These are phyloP conservation scores for Anoplolepis gracilipes DNA, from an alignment of 1,140 invertebrate genomes.

Conservation along the genomic window DNA sequence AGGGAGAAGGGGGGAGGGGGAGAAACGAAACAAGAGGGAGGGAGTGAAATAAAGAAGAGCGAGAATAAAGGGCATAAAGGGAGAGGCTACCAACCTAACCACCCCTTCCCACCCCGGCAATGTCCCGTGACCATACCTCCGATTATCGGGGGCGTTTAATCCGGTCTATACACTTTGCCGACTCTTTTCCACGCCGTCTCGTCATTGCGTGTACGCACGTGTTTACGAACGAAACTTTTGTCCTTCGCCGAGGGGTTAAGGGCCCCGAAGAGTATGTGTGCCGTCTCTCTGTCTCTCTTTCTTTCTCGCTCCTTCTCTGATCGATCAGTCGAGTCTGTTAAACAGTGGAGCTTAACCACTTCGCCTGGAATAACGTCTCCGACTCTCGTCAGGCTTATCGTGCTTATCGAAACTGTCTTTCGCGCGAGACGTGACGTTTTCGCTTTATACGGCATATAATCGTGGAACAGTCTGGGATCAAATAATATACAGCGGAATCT, in stretches of 20 bases:
- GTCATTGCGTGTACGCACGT: constrained; percentile 8
- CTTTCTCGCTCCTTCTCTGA: background rate
- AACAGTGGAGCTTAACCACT: constrained; percentile 42
- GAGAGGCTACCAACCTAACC: background rate
- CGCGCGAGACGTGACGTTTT: background rate
- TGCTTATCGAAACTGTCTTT: constrained; percentile 15
- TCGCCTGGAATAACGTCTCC: constrained; percentile 37
- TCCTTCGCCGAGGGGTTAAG: constrained; percentile 52
- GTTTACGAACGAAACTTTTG: constrained; percentile 46
- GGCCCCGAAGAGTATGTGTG: background rate
- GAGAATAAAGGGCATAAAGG: constrained; percentile 8
- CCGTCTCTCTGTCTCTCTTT: background rate
- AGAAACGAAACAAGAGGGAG: background rate
- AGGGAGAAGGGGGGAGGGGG: too few species aligned
- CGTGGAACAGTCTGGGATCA: background rate
- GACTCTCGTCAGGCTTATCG: constrained; percentile 30
- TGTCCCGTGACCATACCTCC: background rate
- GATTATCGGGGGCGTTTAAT: constrained; percentile 43
- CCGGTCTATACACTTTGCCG: constrained; percentile 44
- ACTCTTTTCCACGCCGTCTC: constrained; percentile 25
- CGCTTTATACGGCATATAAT: background rate
- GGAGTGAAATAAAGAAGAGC: constrained; percentile 3
- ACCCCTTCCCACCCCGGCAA: background rate
- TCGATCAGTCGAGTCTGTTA: constrained; percentile 55
- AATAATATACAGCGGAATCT: constrained; percentile 4